Evolutionary conservation across 2,888 invertebrate species (phyloP), one percentile per base, ranked within the genome.

Genomic region (Eupithecia abbreviata): DNA sequence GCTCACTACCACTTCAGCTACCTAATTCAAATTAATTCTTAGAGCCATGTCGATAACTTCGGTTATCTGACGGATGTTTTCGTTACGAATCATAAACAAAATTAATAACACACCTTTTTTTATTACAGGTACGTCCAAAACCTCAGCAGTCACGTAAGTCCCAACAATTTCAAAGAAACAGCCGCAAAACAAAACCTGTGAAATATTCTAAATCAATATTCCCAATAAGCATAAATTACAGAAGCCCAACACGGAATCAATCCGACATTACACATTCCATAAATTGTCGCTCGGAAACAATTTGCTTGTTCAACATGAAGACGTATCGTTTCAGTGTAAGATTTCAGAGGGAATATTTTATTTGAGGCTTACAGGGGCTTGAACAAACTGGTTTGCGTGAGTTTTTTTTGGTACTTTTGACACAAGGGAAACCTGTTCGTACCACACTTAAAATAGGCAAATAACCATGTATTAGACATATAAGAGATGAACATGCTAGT

Each of bases 261-360:
- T 83, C 82, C 82, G 81, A 80, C 83, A 84, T 84, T 83, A 85
- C 83, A 87, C 86, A 87, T 87, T 87, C 88, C 87, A 87, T 87
- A 90, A 91, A 91, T 89, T 91, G 90, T 91, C 91, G 87, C 85
- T 88, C 90, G 89, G 91, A 90, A 90, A 90, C 93, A 93, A 93
- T 93, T 93, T 92, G 91, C 91, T 86, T 90, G 88, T 88, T 87
- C 90, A 89, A 88, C 88, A 86, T 85, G 86, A 85, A 84, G 85
- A 87, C 85, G 76, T 79, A 82, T 80, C 80, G 83, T 80, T 83
- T 79, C 83, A 86, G 82, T 76, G 70, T 83, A 86, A 88, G 80
- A 49, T 75, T 82, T 68, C 69, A 74, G 81, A 77, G 79, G 58
- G 66, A 72, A 72, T 74, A 68, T 71, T 74, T 69, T 77, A 74